Conservation (phyloP, 2,113 vertebrate species). For the Pelmatolapia mariae region DNA sequence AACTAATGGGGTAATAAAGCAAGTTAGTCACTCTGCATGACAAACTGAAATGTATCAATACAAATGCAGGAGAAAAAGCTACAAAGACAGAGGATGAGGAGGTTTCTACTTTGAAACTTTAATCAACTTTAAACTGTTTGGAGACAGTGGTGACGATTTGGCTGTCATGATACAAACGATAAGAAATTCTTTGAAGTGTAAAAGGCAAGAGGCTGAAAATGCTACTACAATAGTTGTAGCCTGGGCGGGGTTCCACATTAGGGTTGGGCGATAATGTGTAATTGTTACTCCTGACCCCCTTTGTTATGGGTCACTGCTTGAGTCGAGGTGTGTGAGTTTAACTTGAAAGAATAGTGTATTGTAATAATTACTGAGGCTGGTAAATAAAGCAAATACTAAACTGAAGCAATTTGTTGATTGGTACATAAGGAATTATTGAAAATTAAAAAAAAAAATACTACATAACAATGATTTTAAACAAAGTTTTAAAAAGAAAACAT, state of each 20-base stretch:
- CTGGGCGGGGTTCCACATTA: background rate
- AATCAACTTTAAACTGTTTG: background rate
- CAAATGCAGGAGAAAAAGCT: background rate
- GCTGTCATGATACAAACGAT: background rate
- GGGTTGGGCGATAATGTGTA: background rate
- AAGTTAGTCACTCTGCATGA: background rate
- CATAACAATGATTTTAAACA: background rate
- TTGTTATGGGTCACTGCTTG: background rate
- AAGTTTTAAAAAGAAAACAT: background rate
- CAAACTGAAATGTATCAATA: background rate
- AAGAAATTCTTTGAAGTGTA: background rate
- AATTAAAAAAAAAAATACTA: background rate
- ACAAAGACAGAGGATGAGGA: background rate
- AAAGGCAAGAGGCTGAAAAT: background rate
- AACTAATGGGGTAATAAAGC: background rate
- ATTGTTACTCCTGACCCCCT: background rate
- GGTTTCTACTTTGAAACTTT: background rate
- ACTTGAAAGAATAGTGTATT: background rate
- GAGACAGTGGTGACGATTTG: background rate
- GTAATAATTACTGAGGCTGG: background rate
- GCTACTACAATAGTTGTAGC: background rate
- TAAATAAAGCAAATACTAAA: background rate
- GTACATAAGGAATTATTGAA: background rate
- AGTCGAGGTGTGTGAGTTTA: background rate
- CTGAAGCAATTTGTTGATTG: background rate